These are phyloP conservation scores for Diaprepes abbreviatus DNA, from an alignment of 2,888 invertebrate species.

Conservation along the genomic window DNA sequence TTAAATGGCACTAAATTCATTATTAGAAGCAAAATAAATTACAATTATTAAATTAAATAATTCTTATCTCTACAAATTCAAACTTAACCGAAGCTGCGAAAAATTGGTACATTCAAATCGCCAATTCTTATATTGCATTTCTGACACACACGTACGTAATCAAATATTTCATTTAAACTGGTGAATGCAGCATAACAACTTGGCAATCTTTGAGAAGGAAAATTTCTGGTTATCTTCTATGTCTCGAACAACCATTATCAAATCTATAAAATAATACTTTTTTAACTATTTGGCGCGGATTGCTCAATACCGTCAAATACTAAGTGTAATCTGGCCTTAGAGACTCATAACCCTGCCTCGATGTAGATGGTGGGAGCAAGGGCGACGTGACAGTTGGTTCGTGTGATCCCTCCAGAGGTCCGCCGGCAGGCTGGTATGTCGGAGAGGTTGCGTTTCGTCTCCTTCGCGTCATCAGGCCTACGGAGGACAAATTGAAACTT, in stretches of 20 bases:
- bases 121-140: too few relatives aligned
- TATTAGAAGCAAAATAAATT: too few relatives aligned
- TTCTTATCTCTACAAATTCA: too few relatives aligned
- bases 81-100: too few relatives aligned
- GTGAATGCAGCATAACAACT: too few relatives aligned
- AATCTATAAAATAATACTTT: constrained; percentile 15
- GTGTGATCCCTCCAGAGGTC: constrained; percentile 52
- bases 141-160: too few relatives aligned
- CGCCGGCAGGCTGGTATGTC: constrained; percentile 36
- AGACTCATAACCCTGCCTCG: constrained; percentile 65
- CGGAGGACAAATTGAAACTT: background rate
- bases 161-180: too few relatives aligned
- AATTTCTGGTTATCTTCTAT: too few relatives aligned
- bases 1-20: too few relatives aligned
- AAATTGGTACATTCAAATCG: too few relatives aligned
- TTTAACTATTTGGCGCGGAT: background rate
- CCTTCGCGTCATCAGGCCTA: constrained; percentile 72
- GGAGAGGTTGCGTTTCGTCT: constrained; percentile 53
- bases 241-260: background rate
- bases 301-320: constrained; percentile 6
- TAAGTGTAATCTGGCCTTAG: constrained; percentile 57
- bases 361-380: constrained; percentile 64
- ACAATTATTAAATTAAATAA: too few relatives aligned
- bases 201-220: too few relatives aligned
- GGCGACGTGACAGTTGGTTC: constrained; percentile 61